Conservation (phyloP, 2,113 vertebrate species). For the Clarias macrocephalus region DNA sequence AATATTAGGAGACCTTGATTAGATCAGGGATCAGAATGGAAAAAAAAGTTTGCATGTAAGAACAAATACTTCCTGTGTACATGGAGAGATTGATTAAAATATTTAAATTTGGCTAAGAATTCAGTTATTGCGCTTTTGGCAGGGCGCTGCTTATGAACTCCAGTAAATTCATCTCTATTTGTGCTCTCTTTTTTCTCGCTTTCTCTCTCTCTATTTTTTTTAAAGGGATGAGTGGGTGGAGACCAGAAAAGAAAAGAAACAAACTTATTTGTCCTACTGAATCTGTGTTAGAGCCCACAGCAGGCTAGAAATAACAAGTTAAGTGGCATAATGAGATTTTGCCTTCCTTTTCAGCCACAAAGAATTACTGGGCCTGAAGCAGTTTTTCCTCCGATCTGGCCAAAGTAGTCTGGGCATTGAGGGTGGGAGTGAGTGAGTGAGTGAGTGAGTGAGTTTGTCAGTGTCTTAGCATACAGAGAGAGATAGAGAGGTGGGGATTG, state of each 20-base stretch:
- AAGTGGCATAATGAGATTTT: slow-evolving; percentile 58
- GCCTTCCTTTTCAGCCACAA: slow-evolving; percentile 54
- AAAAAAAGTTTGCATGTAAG: neutral
- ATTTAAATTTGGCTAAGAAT: neutral
- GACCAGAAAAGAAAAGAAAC: slow-evolving; percentile 51
- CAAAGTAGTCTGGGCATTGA: slow-evolving; percentile 64
- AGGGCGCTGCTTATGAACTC: neutral
- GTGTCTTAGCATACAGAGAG: slow-evolving; percentile 16
- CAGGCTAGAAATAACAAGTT: slow-evolving; percentile 54
- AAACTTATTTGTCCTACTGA: slow-evolving; percentile 54
- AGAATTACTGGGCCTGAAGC: slow-evolving; percentile 76
- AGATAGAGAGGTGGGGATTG: slow-evolving; percentile 36
- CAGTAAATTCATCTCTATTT: slow-evolving; percentile 39
- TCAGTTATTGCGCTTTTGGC: neutral
- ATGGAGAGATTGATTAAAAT: neutral
- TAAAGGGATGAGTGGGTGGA: slow-evolving; percentile 10
- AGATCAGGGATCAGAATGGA: neutral
- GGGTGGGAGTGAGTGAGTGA: slow-evolving; percentile 8
- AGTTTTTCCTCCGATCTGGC: slow-evolving; percentile 72
- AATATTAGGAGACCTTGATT: neutral
- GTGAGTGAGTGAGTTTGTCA: slow-evolving; percentile 4
- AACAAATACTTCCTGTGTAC: neutral
- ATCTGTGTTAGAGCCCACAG: slow-evolving; percentile 56
- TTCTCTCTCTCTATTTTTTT: neutral
- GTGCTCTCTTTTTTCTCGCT: slow-evolving; percentile 37